Evolutionary conservation across 2,797 vertebrate genomes (phyloP).

Genomic region (Chrosomus eos): DNA sequence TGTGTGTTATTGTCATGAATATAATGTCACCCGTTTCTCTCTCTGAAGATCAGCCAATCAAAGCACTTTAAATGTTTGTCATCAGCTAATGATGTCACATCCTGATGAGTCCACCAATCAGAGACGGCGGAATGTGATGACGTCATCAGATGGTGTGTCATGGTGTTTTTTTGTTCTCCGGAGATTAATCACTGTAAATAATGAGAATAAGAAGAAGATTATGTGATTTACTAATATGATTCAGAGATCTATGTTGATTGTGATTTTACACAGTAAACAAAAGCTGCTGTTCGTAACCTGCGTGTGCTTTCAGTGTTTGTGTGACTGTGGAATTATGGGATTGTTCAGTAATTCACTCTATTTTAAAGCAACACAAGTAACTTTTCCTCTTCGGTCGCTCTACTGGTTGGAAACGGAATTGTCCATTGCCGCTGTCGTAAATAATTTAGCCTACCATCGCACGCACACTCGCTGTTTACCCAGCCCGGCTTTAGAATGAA

Average conservation of each 20-base stretch:
- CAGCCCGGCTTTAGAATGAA: no score
- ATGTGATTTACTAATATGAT: slow-evolving; percentile 33
- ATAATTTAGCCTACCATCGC: no score
- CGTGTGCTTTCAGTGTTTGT: not conserved
- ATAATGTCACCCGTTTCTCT: not conserved
- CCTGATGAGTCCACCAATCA: slow-evolving; percentile 1
- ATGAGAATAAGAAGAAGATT: slow-evolving; percentile 32
- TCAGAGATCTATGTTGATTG: slow-evolving; percentile 37
- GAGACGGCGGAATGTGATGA: not conserved
- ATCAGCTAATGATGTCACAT: slow-evolving; percentile 8
- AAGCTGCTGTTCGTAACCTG: slow-evolving; percentile 44
- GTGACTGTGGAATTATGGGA: not conserved
- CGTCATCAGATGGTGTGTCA: not conserved
- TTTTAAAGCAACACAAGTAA: no score
- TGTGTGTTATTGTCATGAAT: not conserved
- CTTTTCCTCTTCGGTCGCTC: no score
- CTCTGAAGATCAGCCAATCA: slow-evolving; percentile 33
- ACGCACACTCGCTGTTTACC: no score
- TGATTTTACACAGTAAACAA: slow-evolving; percentile 50
- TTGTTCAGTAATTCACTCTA: not conserved
- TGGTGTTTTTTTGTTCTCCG: not conserved
- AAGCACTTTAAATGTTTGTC: slow-evolving; percentile 46
- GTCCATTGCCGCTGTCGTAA: no score
- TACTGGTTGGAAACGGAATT: no score
- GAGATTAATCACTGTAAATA: slow-evolving; percentile 36